Base-by-base conservation (phyloP, 2,797 vertebrate genomes). In the Enoplosus armatus region DNA sequence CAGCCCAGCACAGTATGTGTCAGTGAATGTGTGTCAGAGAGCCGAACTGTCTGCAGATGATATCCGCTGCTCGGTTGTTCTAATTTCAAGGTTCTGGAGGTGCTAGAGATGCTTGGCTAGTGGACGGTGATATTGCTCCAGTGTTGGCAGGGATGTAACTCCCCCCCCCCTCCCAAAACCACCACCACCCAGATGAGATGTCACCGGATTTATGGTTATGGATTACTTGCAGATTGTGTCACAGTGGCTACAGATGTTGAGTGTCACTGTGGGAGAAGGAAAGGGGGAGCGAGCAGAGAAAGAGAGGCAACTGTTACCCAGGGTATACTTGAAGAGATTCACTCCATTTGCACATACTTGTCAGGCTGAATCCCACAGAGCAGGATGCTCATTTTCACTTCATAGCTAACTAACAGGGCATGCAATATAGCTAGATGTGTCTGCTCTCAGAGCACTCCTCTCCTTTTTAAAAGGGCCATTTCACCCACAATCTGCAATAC, bases 171-270 rank as follows among this genome's bases (percentile, higher is more conserved):
- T 1, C 16, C 26, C 35, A n/a, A n/a, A 39, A 39, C 8, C 24
- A 41, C 66, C 72, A 16, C 65, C 31, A 3, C 56, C 53, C 51
- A 48, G 54, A 85, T 78, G 75, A 87, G 63, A 77, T 86, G 89
- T 90, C 84, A 62, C 65, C 39, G 27, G 72, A 89, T 91, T 88
- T 90, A 92, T 89, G 86, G 79, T 86, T 91, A 92, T 92, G 88
- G 90, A 93, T 93, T 88, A 92, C 94, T 88, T 82, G 85, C 87
- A 92, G 85, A 93, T 89, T 79, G 85, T 90, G 87, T 90, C 90
- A 89, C 80, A 43, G 68, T 75, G 81, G 75, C 77, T 85, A 85
- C 90, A 92, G 87, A 88, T 92, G 89, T 84, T 85, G 79, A 91
- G 84, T 74, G 85, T 90, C 89, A 90, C 61, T 51, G 29, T 55